phyloP scores from a whole-genome alignment of 2,888 invertebrate species.

The Aricia artaxerxes region DNA sequence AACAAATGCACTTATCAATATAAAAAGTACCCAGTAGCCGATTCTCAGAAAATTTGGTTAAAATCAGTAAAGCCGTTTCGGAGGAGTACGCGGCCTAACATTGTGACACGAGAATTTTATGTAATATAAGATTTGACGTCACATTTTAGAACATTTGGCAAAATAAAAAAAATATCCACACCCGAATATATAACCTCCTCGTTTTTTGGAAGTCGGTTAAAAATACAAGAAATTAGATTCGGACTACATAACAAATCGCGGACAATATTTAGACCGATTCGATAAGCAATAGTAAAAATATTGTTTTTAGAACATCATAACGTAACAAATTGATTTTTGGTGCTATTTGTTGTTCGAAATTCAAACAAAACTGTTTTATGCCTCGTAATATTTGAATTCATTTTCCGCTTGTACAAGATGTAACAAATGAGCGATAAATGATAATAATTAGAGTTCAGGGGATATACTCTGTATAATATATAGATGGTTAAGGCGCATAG shows the following conservation, averaged over 20 bases:
- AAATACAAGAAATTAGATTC: not conserved
- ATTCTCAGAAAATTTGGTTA: no score
- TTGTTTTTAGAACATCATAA: constrained; percentile 42
- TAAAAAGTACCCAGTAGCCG: no score
- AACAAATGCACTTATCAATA: no score
- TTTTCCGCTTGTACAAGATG: not conserved
- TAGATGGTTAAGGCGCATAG: no score
- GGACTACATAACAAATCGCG: not conserved
- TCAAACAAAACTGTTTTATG: constrained; percentile 6
- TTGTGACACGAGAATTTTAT: no score
- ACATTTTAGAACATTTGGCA: not conserved
- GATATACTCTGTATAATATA: no score
- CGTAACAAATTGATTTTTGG: constrained; percentile 48
- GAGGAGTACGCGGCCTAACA: no score
- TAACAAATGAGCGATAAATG: not conserved
- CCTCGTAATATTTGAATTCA: not conserved
- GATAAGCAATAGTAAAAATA: constrained; percentile 34
- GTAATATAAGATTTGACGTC: not conserved
- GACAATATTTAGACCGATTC: constrained; percentile 4
- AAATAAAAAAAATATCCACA: not conserved
- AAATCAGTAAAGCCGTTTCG: no score
- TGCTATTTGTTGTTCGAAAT: constrained; percentile 38
- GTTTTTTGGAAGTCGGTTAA: no score
- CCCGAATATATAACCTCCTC: no score
- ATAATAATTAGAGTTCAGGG: no score